These are phyloP conservation scores for Crotalus viridis DNA, from an alignment of 2,113 vertebrate genomes.

Conservation along the genomic window DNA sequence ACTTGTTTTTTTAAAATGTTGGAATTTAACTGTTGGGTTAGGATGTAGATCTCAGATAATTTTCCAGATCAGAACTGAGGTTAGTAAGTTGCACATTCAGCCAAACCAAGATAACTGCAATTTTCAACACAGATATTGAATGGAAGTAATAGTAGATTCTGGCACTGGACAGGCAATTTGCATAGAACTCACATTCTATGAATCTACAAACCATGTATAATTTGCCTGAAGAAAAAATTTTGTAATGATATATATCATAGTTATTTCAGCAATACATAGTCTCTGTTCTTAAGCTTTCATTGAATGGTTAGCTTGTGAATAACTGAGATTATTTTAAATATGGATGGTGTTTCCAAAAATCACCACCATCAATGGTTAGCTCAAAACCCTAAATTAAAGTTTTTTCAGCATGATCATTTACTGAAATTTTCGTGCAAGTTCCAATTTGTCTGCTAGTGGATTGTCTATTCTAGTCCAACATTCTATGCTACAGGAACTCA, in stretches of 20 bases:
- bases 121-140: background rate
- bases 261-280: background rate
- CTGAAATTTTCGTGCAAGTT: background rate
- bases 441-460: background rate
- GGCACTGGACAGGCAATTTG: background rate
- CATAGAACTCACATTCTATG: background rate
- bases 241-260: background rate
- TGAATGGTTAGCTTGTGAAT: background rate
- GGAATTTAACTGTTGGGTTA: background rate
- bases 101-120: background rate
- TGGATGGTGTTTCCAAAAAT: too few species aligned
- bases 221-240: background rate
- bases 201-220: background rate
- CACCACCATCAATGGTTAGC: background rate
- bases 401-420: background rate
- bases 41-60: background rate
- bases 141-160: background rate
- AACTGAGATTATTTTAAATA: background rate
- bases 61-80: background rate
- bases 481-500: background rate
- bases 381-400: background rate
- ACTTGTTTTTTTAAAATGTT: background rate
- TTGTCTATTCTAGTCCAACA: background rate
- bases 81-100: background rate
- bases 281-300: background rate